Base-by-base conservation (phyloP, 2,797 vertebrate species). In the Periophthalmus magnuspinnatus region DNA sequence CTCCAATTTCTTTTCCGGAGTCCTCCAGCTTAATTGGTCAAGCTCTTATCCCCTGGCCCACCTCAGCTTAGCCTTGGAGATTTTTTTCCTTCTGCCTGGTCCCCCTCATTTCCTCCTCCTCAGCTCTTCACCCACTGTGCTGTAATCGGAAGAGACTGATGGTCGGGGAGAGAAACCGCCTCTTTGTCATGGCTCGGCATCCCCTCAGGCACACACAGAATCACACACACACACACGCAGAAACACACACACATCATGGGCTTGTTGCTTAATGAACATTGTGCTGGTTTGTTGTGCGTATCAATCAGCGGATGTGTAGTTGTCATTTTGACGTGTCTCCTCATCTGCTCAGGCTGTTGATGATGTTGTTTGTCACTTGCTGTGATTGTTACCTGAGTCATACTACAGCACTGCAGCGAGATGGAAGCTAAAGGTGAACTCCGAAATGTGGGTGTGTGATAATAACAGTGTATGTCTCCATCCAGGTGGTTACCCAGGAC, bases 251-350 rank as follows among this genome's bases (percentile, higher is more conserved):
- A 32, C 41, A 19, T 48, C 80, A 76, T 81, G 77, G 81, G 84
- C 84, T 86, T 86, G 83, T 84, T 75, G 77, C 81, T 88, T 91
- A 93, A 93, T 91, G 89, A 90, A 91, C 78, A 85, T 85, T 79
- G 79, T 88, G 84, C 91, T 92, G 71, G 79, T 91, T 91, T 91
- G 86, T 91, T 90, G 89, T 84, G 81, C 88, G 87, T 91, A 92
- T 94, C 92, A 94, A 90, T 94, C 93, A 91, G 72, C 14, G 66
- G 80, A 72, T 76, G 81, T 83, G 88, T 89, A 80, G 72, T 77
- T 90, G 89, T 91, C 86, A 81, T 92, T 87, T 85, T 74, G 74
- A 88, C 87, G 82, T 61, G 79, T 90, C 81, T 86, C 52, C 78
- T 84, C 83, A 79, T 90, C 87, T 87, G 85, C 75, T 81, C 68